Conservation (phyloP, 2,797 vertebrate species). For the Neopelma chrysocephalum region DNA sequence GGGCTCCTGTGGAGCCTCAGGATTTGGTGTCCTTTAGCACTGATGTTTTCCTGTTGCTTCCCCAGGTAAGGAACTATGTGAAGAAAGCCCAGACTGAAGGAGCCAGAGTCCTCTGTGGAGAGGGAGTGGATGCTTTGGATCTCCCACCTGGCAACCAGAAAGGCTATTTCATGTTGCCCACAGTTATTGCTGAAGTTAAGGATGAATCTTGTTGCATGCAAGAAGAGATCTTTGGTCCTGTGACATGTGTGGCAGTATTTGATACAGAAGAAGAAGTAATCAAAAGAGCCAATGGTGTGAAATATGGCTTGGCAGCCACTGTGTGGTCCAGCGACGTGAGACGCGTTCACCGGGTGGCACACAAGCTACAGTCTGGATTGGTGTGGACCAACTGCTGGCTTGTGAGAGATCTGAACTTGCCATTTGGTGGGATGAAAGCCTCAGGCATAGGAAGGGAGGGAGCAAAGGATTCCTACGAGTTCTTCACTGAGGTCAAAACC, state of each 20-base stretch:
- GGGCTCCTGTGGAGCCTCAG: background rate
- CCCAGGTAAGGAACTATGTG: conserved; percentile 88
- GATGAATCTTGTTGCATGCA: conserved; percentile 91
- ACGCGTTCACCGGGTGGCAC: conserved; percentile 86
- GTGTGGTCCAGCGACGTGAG: conserved; percentile 90
- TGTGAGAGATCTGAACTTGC: conserved; percentile 92
- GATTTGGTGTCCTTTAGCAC: background rate
- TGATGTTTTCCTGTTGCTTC: background rate
- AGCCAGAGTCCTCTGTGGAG: conserved; percentile 87
- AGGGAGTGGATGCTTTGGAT: conserved; percentile 84
- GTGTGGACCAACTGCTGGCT: conserved; percentile 99
- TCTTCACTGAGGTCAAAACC: conserved; percentile 96
- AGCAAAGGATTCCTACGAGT: conserved; percentile 91
- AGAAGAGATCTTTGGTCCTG: conserved; percentile 97
- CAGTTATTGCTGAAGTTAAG: conserved; percentile 84
- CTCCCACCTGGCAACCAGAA: conserved; percentile 79
- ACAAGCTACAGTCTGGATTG: conserved; percentile 84
- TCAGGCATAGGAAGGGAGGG: conserved; percentile 95
- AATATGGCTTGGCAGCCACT: conserved; percentile 88
- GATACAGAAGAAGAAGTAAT: conserved; percentile 92
- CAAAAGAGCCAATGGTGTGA: conserved; percentile 84
- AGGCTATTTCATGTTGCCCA: conserved; percentile 93
- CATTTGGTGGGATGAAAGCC: conserved; percentile 95
- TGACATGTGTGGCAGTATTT: conserved; percentile 89
- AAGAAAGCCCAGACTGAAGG: conserved; percentile 86